Conservation (phyloP, 2,113 vertebrate genomes). For the Callipepla californica region DNA sequence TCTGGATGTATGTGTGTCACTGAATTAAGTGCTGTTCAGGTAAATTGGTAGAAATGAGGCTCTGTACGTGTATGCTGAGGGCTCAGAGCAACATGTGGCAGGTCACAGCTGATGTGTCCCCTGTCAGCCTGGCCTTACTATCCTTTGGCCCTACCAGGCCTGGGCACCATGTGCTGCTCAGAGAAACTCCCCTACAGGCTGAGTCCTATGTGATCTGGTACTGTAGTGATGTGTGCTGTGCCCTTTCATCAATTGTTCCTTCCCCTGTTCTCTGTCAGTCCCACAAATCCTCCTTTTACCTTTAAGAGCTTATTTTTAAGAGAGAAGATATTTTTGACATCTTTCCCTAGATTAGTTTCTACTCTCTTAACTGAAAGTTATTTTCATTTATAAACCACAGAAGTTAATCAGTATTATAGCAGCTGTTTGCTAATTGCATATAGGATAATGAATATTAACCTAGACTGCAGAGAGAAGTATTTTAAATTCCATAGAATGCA, state of each 20-base stretch:
- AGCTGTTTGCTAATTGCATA: not conserved
- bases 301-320: not conserved
- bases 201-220: not conserved
- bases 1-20: not conserved
- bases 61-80: not conserved
- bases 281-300: not conserved
- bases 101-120: not conserved
- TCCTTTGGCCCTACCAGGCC: not conserved
- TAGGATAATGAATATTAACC: not conserved
- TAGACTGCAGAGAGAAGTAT: not conserved
- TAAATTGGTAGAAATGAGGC: not conserved
- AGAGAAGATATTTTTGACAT: not conserved
- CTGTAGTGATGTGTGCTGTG: not conserved
- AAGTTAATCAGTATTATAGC: not conserved
- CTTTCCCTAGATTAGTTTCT: not conserved
- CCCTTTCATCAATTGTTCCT: not conserved
- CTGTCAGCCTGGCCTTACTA: not conserved
- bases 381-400: not conserved
- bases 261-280: not conserved
- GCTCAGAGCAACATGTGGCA: not conserved
- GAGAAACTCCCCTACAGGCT: not conserved
- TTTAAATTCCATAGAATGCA: not conserved
- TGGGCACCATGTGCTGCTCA: not conserved
- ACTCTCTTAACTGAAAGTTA: not conserved
- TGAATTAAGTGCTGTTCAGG: not conserved